Percentiles rank a stretch among this genome's conserved stretches.
Conservation (phyloP, 1,140 invertebrate species). For the Gonioctena quinquepunctata region DNA sequence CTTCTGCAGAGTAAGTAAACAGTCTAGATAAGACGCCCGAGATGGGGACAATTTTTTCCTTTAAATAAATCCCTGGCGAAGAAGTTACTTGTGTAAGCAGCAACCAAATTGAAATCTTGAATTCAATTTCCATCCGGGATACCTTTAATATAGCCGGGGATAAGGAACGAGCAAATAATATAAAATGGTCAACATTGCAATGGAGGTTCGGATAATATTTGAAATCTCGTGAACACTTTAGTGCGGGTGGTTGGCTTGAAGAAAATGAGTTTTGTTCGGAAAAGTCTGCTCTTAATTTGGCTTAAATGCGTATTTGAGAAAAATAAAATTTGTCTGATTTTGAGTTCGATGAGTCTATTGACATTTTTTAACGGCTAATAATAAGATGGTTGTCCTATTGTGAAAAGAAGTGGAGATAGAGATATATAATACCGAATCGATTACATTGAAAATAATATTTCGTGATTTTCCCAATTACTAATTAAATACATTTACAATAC, state of each 20-base stretch:
- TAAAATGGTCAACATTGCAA: conserved; percentile 15
- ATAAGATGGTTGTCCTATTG: too few species aligned
- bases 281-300: too few species aligned
- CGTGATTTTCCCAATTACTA: too few species aligned
- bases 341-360: too few species aligned
- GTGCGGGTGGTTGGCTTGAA: neutral
- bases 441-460: too few species aligned
- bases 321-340: too few species aligned
- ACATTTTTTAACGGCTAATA: too few species aligned
- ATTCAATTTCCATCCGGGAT: conserved; percentile 16
- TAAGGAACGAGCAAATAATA: conserved; percentile 17
- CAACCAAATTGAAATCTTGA: conserved; percentile 15
- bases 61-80: neutral
- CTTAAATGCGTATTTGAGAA: too few species aligned
- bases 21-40: conserved; percentile 4
- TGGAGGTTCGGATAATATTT: neutral
- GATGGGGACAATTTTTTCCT: neutral
- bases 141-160: conserved; percentile 6
- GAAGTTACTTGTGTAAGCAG: conserved; percentile 13
- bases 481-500: too few species aligned
- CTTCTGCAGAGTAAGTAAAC: conserved; percentile 6
- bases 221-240: neutral
- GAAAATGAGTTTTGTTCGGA: too few species aligned
- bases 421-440: too few species aligned
- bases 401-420: too few species aligned